Evolutionary conservation across 2,888 invertebrate genomes (phyloP).

Genomic region (Drosophila pegasa): DNA sequence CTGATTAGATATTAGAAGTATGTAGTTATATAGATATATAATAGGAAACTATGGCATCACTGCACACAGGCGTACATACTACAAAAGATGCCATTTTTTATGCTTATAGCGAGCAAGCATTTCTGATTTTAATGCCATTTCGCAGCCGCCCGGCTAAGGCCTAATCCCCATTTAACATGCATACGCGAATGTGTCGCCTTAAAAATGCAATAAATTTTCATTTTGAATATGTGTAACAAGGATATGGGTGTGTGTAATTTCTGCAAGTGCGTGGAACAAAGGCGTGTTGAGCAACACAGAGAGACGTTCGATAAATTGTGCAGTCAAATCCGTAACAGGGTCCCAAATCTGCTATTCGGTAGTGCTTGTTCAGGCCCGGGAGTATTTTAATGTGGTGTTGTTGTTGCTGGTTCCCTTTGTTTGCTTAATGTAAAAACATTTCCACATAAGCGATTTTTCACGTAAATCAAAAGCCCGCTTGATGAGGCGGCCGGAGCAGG

Average conservation of each 20-base stretch:
- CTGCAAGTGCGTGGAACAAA: conserved; percentile 57
- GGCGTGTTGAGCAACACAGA: conserved; percentile 4
- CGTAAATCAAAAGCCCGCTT: conserved; percentile 74
- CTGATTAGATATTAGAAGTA: too few species aligned
- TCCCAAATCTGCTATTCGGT: conserved; percentile 17
- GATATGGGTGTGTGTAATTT: conserved; percentile 18
- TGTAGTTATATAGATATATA: too few species aligned
- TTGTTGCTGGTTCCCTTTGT: conserved; percentile 14
- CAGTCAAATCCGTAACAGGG: conserved; percentile 57
- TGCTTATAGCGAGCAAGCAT: conserved; percentile 6
- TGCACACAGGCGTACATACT: too few species aligned
- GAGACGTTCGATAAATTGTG: conserved; percentile 71
- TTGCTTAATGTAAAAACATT: conserved; percentile 66
- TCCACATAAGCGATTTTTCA: conserved; percentile 77
- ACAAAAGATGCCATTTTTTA: neutral
- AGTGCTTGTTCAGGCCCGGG: neutral
- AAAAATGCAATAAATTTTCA: conserved; percentile 76
- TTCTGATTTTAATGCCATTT: conserved; percentile 15
- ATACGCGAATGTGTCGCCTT: conserved; percentile 74
- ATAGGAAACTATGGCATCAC: neutral
- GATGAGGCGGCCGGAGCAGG: conserved; percentile 28
- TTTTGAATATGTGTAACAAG: conserved; percentile 71
- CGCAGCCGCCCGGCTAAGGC: conserved; percentile 13
- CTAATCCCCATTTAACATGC: conserved; percentile 74
- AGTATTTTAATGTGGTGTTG: conserved; percentile 8